These are phyloP conservation scores for Volucella zonaria DNA, from an alignment of 2,888 invertebrate genomes.

Conservation along the genomic window DNA sequence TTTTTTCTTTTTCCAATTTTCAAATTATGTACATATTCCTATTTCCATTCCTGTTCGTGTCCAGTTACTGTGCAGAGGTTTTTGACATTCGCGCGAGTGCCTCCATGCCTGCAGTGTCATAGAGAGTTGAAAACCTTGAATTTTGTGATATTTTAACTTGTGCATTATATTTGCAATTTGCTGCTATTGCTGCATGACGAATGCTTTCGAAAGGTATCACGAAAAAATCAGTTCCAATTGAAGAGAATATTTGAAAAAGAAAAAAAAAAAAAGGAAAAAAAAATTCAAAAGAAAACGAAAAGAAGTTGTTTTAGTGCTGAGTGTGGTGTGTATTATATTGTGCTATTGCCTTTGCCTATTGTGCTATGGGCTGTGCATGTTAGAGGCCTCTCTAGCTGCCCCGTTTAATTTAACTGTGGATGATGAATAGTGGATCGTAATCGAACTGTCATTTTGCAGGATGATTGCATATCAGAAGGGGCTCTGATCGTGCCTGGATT, in stretches of 20 bases:
- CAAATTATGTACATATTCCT: background rate
- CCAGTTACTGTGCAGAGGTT: background rate
- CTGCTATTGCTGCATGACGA: slow-evolving; percentile 19
- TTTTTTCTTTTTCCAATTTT: background rate
- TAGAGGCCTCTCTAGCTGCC: slow-evolving; percentile 43
- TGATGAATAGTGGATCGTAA: slow-evolving; percentile 64
- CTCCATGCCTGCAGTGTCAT: background rate
- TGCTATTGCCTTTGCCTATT: background rate
- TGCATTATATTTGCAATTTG: background rate
- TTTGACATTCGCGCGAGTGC: slow-evolving; percentile 12
- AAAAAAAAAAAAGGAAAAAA: slow-evolving; percentile 2
- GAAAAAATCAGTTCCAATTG: slow-evolving; percentile 24
- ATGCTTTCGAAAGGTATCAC: slow-evolving; percentile 5
- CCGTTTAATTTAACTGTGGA: slow-evolving; percentile 39
- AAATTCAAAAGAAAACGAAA: slow-evolving; percentile 37
- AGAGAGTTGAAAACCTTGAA: slow-evolving; percentile 25
- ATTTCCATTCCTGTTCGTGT: too few species aligned
- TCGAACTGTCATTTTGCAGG: slow-evolving; percentile 58
- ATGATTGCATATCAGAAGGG: slow-evolving; percentile 58
- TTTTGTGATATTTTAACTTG: slow-evolving; percentile 14
- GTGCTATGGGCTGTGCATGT: slow-evolving; percentile 43
- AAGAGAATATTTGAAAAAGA: background rate
- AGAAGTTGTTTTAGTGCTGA: background rate
- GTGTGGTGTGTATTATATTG: too few species aligned
- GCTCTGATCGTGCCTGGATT: slow-evolving; percentile 43